Percentiles rank a stretch among this genome's conserved stretches.
These are phyloP conservation scores for Heterohyrax brucei DNA, from an alignment of 2,797 vertebrate species.

Conservation along the genomic window DNA sequence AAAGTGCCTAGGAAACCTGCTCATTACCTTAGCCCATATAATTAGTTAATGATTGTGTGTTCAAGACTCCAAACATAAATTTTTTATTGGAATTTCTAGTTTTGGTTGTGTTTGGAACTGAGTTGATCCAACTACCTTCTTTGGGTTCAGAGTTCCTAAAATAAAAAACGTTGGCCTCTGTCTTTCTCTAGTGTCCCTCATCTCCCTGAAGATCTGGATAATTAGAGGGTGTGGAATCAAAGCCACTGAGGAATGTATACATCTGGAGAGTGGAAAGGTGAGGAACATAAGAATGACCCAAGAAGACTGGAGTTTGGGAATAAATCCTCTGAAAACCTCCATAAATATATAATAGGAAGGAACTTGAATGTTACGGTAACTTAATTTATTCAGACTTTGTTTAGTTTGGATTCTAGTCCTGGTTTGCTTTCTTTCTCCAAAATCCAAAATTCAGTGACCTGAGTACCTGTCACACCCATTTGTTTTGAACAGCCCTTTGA, in stretches of 20 bases:
- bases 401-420: conserved; percentile 59
- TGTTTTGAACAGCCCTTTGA: conserved; percentile 49
- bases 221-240: conserved; percentile 39
- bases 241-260: conserved; percentile 37
- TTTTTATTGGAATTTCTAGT: conserved; percentile 60
- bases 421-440: conserved; percentile 58
- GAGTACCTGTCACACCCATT: background rate
- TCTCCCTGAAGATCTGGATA: conserved; percentile 37
- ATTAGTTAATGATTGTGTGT: background rate
- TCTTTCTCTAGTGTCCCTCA: background rate
- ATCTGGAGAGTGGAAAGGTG: conserved; percentile 44
- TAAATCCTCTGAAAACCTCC: background rate
- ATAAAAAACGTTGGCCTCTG: background rate
- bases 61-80: conserved; percentile 43
- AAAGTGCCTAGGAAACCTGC: background rate
- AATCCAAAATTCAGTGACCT: conserved; percentile 52
- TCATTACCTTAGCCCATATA: background rate
- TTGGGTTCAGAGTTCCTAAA: conserved; percentile 17
- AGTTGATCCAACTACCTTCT: background rate
- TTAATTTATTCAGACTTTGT: background rate
- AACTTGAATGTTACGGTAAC: background rate
- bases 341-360: conserved; percentile 2
- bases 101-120: conserved; percentile 18
- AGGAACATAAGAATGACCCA: conserved; percentile 38
- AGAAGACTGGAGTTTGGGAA: conserved; percentile 27